Evolutionary conservation across 2,888 invertebrate genomes (phyloP), one percentile per base, ranked within the genome.

Genomic region (Axea sp.): DNA sequence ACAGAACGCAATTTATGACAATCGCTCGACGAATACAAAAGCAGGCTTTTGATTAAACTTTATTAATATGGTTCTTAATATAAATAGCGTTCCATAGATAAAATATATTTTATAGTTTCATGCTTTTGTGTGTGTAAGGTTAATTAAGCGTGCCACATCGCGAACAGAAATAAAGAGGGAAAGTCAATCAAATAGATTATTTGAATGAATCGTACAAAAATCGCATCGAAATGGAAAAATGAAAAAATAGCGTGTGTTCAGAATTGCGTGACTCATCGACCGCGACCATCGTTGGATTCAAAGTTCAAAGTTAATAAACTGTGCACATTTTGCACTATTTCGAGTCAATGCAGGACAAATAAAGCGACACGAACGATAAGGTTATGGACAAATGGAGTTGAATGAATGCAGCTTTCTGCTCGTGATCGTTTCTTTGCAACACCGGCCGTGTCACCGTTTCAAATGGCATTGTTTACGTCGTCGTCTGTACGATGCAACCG

Each of bases 391-490:
- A 43, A 60, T 30, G 30, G 30, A 30, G 37, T 4, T 15, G 62
- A 45, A 65, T 37, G 47, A 30, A 22, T 15, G 37, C 28, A n/a
- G 22, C 55, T 30, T 53, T 39, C 35, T 9, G 17, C 26, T 12
- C 2, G 9, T 2, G 17, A 37, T 9, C 5, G 51, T 35, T 26
- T 43, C 12, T 45, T 30, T 9, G 22, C 33, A 43, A 53, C 24
- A 19, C 39, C 43, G 69, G 60, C 35, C 60, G 51, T 60, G 39
- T 41, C 55, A 49, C 59, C 64, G 68, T 79, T 77, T 76, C 75
- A 57, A 75, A 77, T 75, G 73, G 76, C 79, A 81, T 83, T 83
- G 84, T 83, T 83, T 81, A 82, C 81, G 73, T 80, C 78, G 77
- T 7, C 31, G 30, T 73, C 41, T 24, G 47, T 72, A 60, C 60